A percentile compares a stretch with the other conserved stretches of the same genome.
These are phyloP conservation scores for Conger conger DNA, from an alignment of 2,113 vertebrate genomes.

Conservation along the genomic window DNA sequence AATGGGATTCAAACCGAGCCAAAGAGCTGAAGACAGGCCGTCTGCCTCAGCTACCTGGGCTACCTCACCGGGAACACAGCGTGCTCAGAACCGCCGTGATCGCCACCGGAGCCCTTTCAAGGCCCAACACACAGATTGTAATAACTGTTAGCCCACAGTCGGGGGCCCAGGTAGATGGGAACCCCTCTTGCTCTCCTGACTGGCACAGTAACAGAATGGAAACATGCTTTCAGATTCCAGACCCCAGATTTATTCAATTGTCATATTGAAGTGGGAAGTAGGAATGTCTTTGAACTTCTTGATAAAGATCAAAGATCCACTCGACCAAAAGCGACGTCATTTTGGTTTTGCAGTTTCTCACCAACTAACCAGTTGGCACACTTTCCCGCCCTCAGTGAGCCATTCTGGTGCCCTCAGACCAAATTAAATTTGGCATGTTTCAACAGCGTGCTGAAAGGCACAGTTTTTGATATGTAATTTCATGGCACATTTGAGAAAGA, in stretches of 20 bases:
- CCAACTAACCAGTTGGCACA: neutral
- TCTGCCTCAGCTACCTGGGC: neutral
- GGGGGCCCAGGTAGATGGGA: neutral
- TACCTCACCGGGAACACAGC: neutral
- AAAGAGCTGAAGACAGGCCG: neutral
- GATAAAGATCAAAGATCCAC: neutral
- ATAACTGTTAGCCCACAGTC: neutral
- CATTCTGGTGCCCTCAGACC: neutral
- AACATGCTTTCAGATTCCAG: neutral
- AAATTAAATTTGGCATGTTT: neutral
- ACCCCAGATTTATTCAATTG: neutral
- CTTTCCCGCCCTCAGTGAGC: neutral
- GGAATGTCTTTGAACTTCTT: neutral
- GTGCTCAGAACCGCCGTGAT: neutral
- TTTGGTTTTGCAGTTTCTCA: neutral
- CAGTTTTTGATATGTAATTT: neutral
- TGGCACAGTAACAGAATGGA: neutral
- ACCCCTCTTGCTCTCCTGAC: neutral
- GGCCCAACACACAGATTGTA: neutral
- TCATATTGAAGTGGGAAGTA: neutral
- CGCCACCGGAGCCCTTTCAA: neutral
- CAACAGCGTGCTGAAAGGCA: neutral
- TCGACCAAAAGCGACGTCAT: neutral
- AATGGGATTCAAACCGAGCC: conserved; percentile 10
- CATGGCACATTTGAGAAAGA: neutral